Base-by-base conservation (phyloP, 2,797 vertebrate genomes). In the Fistularia tabacaria region DNA sequence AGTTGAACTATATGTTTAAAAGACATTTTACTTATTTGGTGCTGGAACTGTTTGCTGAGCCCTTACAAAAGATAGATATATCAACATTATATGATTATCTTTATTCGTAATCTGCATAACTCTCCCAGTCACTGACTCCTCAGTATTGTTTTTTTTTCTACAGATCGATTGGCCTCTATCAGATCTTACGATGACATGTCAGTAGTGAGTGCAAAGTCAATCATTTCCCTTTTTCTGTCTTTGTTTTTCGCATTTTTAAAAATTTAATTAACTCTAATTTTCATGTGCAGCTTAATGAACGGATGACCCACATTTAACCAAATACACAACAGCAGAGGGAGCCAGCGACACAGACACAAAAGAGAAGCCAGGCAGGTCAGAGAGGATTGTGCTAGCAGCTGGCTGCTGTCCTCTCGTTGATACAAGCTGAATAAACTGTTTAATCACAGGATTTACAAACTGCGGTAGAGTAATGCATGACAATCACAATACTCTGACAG, bases 181-280 rank as follows among this genome's bases (percentile, higher is more conserved):
- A 79, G 81, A 10, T 82, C 80, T n/a, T 94, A 92, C 76, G 93
- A 98, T 66, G 89, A 87, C 67, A 94, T 95, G 93, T 59, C 92
- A 66, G 43, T 85, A 66, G 95, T 97, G 58, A 94, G 94, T 91
- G 64, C 40, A 48, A 45, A 46, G 25, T 25, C 25, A 2, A 25
- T 25, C 2, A 25, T 51, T 0, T 36, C 38, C 0, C 9, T 57
- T 48, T 49, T 57, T 40, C 1, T 25, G 1, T 56, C 63, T 12
- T 4, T 10, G 37, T 46, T 53, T 38, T 0, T 43, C 41, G 2
- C 44, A 3, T 45, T 44, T 36, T 43, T 55, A 6, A 6, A 10
- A 45, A 45, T 6, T 45, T 45, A 45, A 45, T 12, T 45, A 6
- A 45, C 7, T 45, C 14, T 11, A 12, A 45, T 25, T 49, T 46